These are phyloP conservation scores for Drosophila hydei DNA, from an alignment of 1,140 invertebrate genomes.

Conservation along the genomic window DNA sequence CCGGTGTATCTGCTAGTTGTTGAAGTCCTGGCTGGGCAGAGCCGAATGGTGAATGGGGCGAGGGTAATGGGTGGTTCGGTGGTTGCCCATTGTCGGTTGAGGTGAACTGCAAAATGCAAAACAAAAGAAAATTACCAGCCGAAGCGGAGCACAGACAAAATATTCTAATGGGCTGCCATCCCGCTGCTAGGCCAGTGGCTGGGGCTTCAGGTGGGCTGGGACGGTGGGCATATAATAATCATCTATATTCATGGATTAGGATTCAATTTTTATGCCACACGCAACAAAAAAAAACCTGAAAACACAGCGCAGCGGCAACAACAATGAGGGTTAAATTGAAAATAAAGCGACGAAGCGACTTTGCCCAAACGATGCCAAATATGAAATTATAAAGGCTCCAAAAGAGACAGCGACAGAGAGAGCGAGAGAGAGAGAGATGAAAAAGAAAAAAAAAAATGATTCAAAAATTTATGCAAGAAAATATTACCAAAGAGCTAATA, in stretches of 20 bases:
- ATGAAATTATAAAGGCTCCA: conserved; percentile 53
- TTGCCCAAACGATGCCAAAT: conserved; percentile 37
- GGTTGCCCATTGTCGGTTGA: conserved; percentile 39
- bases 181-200: conserved; percentile 47
- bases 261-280: conserved; percentile 83
- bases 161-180: conserved; percentile 76
- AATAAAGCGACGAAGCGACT: conserved; percentile 65
- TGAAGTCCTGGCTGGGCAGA: conserved; percentile 7
- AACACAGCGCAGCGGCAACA: conserved; percentile 33
- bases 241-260: conserved; percentile 84
- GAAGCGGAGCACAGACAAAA: conserved; percentile 31
- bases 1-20: conserved; percentile 35
- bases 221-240: conserved; percentile 78
- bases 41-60: not conserved
- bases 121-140: conserved; percentile 72
- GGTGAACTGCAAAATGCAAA: conserved; percentile 73
- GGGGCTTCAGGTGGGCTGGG: not conserved
- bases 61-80: conserved; percentile 10
- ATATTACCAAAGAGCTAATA: conserved; percentile 84
- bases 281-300: conserved; percentile 35
- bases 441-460: conserved; percentile 58
- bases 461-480: conserved; percentile 83
- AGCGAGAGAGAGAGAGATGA: not conserved
- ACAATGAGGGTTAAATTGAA: conserved; percentile 82
- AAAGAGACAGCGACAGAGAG: not conserved